Base-by-base conservation (phyloP, 2,113 vertebrate genomes). In the Archilochus colubris region DNA sequence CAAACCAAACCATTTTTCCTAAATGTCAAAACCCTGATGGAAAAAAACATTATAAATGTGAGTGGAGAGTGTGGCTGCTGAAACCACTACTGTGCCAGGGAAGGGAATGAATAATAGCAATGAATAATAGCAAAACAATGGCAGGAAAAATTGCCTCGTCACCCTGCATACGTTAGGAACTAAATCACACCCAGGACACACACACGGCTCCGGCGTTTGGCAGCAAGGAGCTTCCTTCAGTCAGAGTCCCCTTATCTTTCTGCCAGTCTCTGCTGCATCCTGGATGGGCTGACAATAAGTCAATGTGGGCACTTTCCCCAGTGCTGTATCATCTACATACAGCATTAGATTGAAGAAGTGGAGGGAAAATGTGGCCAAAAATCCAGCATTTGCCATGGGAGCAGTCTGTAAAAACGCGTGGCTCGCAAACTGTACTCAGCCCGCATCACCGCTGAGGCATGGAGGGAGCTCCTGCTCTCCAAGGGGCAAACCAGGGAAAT, bases 401-500 rank as follows among this genome's bases (percentile, higher is more conserved):
- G 54, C 30, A 64, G 33, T 61, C 55, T 90, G 86, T 43, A 54
- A 89, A 96, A 96, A 94, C 33, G 48, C 86, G 95, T 85, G 81
- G 94, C 93, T 97, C 1, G 6, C 12, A 3, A 59, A 89, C 13
- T 31, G 83, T 96, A 95, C 97, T 97, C 93, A 95, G 93, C 84
- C 74, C 10, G 61, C 28, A 11, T 76, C 2, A 6, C 14, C 72
- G 43, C 67, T 75, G 64, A 58, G 87, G 62, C 57, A 36, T 11
- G 50, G 78, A 88, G 97, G 86, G 67, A 51, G 28, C 36, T 95
- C 48, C 54, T 67, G 64, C 68, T 95, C 91, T 97, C 90, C 40
- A 33, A 85, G 84, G 82, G 21, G 46, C 22, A 94, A 96, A 79
- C 46, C 88, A 93, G 68, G 86, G 59, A 96, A 97, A 94, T 96